phyloP scores from a whole-genome alignment of 2,888 invertebrate species.

The Chrysomela aeneicollis region DNA sequence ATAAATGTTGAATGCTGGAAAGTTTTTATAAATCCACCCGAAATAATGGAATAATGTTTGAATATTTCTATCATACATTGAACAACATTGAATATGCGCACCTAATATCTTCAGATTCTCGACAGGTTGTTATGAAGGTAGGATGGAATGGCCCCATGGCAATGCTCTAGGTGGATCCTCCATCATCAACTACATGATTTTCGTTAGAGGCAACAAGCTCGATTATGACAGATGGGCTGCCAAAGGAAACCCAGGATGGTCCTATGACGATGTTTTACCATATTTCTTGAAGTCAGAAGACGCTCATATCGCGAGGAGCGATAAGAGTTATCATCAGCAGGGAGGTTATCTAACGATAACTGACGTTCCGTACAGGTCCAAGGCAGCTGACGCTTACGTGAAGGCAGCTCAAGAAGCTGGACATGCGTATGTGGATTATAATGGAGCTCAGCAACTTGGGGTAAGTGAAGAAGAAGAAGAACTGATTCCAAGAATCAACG shows the following conservation, averaged over 20 bases:
- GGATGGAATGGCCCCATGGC: constrained; percentile 22
- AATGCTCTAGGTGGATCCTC: constrained; percentile 71
- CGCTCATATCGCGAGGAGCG: constrained; percentile 47
- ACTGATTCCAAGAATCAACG: too few species aligned
- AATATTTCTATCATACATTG: too few species aligned
- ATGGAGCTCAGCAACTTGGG: constrained; percentile 69
- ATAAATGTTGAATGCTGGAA: too few species aligned
- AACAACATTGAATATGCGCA: too few species aligned
- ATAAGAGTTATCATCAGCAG: constrained; percentile 55
- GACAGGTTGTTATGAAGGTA: constrained; percentile 16
- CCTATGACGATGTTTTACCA: constrained; percentile 61
- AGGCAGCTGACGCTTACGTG: constrained; percentile 65
- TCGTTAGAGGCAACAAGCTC: constrained; percentile 67
- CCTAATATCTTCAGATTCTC: too few species aligned
- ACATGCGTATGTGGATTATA: constrained; percentile 75
- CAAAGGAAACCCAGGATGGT: constrained; percentile 67
- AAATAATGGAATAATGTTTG: too few species aligned
- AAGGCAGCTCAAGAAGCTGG: constrained; percentile 72
- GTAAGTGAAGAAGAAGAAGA: constrained; percentile 47
- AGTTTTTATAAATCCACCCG: too few species aligned
- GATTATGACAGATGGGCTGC: constrained; percentile 77
- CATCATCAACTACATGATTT: constrained; percentile 85
- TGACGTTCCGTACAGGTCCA: constrained; percentile 59
- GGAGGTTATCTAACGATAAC: constrained; percentile 57
- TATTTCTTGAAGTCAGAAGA: constrained; percentile 59